Evolutionary conservation across 2,113 vertebrate genomes (phyloP), one percentile per base, ranked within the genome.

Genomic region (Caretta caretta): DNA sequence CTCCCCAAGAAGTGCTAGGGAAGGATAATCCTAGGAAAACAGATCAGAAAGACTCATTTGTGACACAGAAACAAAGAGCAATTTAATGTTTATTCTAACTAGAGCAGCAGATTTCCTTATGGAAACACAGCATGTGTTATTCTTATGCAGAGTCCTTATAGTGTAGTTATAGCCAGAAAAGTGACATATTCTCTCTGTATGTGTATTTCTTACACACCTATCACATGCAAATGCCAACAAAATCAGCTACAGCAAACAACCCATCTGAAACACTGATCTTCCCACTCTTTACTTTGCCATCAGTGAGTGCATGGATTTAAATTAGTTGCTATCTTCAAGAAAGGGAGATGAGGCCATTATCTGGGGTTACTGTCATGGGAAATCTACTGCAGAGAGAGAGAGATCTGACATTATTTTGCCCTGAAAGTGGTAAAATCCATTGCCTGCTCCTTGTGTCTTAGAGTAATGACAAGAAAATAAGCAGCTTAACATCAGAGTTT

Each of bases 1-100:
- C 96, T 99, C 99, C 79, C 99, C 99, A 46, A 99, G 99, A 76
- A 99, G 98, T 2, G 99, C 99, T 89, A 99, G 98, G 35, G 99
- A 99, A 31, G 99, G 99, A 89, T 99, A 99, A 95, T 99, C 99
- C 99, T 99, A n/a, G 13, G 5, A 38, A 19, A 83, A 90, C 57
- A 57, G 8, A 54, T 4, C 13, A 78, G 51, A 51, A 87, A n/a
- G 50, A 87, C 50, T 83, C 53, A 79, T 85, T 27, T 20, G 20
- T 79, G 93, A 81, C 87, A 84, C 5, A 42, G 78, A 95, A 96
- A 80, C 24, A 75, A 83, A 87, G 10, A 84, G 1, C 57, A 89
- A 90, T 88, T 88, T 90, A 31, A 83, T 29, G 27, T 25, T 38
- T 91, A 5, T 62, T 93, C 80, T 84, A 31, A 29, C 83, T 79